Percentiles rank a stretch among this genome's conserved stretches.
Conservation (phyloP, 1,140 invertebrate species). For the Atta texana region DNA sequence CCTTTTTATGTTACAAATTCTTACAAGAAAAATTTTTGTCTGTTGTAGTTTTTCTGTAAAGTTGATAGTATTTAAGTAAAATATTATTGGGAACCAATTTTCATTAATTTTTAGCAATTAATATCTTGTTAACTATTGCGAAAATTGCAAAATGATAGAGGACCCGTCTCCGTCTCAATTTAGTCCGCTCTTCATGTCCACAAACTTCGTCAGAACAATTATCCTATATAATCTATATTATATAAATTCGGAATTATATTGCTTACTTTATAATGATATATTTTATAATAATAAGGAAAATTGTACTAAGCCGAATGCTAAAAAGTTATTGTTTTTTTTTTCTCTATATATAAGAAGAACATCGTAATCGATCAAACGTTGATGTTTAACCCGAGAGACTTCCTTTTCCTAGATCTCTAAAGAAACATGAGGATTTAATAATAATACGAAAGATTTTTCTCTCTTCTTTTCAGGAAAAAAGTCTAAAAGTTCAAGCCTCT, state of each 20-base stretch:
- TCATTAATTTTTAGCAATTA: no score
- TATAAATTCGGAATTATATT: background rate
- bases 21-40: no score
- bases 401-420: background rate
- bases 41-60: no score
- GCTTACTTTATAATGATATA: background rate
- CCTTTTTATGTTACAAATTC: no score
- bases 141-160: no score
- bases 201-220: no score
- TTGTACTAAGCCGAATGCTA: background rate
- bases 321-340: background rate
- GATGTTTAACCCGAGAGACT: background rate
- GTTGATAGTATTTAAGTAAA: no score
- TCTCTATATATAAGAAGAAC: background rate
- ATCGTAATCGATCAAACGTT: slow-evolving; percentile 36
- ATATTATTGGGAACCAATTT: no score
- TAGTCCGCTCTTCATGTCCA: no score
- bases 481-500: slow-evolving; percentile 21
- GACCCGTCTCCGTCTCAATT: no score
- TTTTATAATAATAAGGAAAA: slow-evolving; percentile 6
- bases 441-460: slow-evolving; percentile 2
- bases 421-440: slow-evolving; percentile 19
- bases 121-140: no score
- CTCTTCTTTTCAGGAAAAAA: background rate
- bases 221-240: background rate